Evolutionary conservation across 1,140 invertebrate species (phyloP).

Genomic region (Drosophila funebris): DNA sequence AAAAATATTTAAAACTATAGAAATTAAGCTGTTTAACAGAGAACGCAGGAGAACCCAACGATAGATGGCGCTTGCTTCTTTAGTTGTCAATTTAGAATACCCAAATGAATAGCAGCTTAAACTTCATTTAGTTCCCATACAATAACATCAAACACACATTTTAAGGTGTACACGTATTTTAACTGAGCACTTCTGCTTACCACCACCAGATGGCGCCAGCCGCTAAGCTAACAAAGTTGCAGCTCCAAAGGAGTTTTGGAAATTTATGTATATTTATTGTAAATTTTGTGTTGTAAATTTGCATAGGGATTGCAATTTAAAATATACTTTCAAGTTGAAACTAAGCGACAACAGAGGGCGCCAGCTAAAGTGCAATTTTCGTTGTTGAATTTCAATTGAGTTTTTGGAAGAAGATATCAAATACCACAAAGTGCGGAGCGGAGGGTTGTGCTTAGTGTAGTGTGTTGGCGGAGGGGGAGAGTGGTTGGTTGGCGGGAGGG

Average conservation of each 20-base stretch:
- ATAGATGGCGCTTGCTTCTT: too few relatives aligned
- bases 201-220: constrained; percentile 9
- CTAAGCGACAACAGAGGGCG: constrained; percentile 8
- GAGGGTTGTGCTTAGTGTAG: too few relatives aligned
- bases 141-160: too few relatives aligned
- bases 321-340: neutral
- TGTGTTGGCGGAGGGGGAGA: too few relatives aligned
- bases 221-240: neutral
- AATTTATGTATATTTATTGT: constrained; percentile 6
- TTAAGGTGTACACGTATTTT: neutral
- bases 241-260: neutral
- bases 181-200: neutral
- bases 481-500: neutral
- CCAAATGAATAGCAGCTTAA: neutral
- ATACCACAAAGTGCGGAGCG: constrained; percentile 1
- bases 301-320: constrained; percentile 29
- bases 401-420: neutral
- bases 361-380: constrained; percentile 25
- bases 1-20: too few relatives aligned
- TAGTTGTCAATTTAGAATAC: too few relatives aligned
- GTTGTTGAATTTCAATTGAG: constrained; percentile 25
- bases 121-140: neutral
- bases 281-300: neutral
- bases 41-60: too few relatives aligned
- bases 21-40: neutral